Conservation (phyloP, 2,797 vertebrate species). For the Hippocampus kuda region DNA sequence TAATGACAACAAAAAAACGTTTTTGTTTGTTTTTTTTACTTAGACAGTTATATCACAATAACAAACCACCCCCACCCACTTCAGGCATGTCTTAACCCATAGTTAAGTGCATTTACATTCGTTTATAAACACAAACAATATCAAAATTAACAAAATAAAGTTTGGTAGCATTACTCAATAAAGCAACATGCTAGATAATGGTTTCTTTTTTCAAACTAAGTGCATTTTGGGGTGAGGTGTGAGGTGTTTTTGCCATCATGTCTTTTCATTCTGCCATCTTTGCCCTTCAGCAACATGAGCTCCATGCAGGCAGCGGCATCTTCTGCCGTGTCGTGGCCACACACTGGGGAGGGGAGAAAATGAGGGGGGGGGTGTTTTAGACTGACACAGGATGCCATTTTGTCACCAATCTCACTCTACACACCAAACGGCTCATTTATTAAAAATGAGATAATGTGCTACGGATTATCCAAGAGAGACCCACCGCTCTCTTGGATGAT, state of each 20-base stretch:
- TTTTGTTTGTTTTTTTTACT: not conserved
- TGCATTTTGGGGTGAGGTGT: too few species aligned
- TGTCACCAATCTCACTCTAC: not conserved
- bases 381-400: not conserved
- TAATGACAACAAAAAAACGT: not conserved
- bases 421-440: conserved; percentile 17
- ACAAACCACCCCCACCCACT: not conserved
- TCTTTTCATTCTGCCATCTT: conserved; percentile 68
- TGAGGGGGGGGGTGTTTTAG: not conserved
- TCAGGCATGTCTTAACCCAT: not conserved
- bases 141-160: not conserved
- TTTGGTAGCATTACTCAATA: not conserved
- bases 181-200: not conserved
- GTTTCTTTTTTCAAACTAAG: not conserved
- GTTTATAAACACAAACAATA: not conserved
- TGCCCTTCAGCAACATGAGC: conserved; percentile 74
- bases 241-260: conserved; percentile 31
- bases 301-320: conserved; percentile 71
- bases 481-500: conserved; percentile 76
- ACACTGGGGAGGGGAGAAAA: conserved; percentile 36
- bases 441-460: not conserved
- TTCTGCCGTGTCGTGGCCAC: conserved; percentile 68
- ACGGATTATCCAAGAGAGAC: conserved; percentile 34
- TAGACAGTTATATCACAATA: not conserved
- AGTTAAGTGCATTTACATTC: not conserved